Base-by-base conservation (phyloP, 2,888 invertebrate genomes). In the Chaitophorus viminalis region DNA sequence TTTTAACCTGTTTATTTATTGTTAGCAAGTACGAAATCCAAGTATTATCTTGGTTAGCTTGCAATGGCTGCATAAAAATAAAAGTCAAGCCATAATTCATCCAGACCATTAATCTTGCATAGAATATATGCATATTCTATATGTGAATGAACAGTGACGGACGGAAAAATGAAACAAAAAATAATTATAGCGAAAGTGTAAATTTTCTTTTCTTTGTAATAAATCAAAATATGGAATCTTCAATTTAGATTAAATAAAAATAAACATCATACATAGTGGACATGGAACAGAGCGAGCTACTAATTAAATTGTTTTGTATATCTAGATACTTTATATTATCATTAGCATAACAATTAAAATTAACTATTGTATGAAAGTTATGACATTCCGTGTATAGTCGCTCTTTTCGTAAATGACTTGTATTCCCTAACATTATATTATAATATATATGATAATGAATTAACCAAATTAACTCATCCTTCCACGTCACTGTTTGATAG, bases 271-370 rank as follows among this genome's bases (percentile, higher is more conserved):
- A 21, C 29, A 9, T 31, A 11, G 29, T 52, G 31, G 31, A 31
- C 29, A 31, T 1, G 21, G 77, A 46, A 14, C 25, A 33, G n/a
- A 77, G 4, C 5, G n/a, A 77, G 21, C 11, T 25, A 3, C 52
- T 52, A 77, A 52, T 54, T 77, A 77, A 31, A 52, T 77, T 77
- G 29, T 77, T 77, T 52, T 11, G 4, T 77, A 21, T 29, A 14
- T n/a, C n/a, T n/a, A n/a, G n/a, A n/a, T n/a, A n/a, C 9, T 18
- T 76, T 29, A 76, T 8, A 29, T 46, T 21, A 3, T 46, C 46
- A 76, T 0, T 46, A 76, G 18, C 18, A 76, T 76, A 39, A n/a
- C n/a, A 76, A 76, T 76, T 46, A 46, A 76, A 46, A 46, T 46
- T 29, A 39, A 46, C 29, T 9, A 46, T 76, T 29, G 18, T 17